Evolutionary conservation across 2,797 vertebrate genomes (phyloP).

Genomic region (Threskiornis aethiopicus): DNA sequence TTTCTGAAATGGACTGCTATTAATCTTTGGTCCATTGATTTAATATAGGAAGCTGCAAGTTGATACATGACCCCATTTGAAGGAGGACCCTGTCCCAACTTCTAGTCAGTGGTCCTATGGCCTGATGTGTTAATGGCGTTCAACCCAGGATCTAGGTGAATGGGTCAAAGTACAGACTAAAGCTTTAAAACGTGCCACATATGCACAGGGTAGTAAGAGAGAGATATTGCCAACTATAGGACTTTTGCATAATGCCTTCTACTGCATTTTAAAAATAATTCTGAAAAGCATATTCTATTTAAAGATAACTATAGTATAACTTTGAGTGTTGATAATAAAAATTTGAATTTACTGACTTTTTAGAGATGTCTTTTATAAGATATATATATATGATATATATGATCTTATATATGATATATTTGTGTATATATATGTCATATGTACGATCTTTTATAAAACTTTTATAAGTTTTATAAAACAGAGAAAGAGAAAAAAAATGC

Average conservation of each 20-base stretch:
- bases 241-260: background rate
- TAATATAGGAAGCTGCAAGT: background rate
- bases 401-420: no score
- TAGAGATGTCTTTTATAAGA: background rate
- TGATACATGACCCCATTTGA: background rate
- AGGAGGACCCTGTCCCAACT: background rate
- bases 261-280: background rate
- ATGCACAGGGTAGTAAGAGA: background rate
- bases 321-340: background rate
- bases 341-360: background rate
- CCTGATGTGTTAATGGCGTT: background rate
- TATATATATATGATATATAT: no score
- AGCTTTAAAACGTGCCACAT: background rate
- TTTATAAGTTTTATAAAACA: background rate
- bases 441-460: no score
- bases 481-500: background rate
- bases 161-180: background rate
- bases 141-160: background rate
- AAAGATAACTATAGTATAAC: background rate
- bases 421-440: no score
- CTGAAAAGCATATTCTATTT: background rate
- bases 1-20: background rate
- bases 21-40: background rate
- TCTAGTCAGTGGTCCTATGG: background rate
- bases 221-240: background rate